Evolutionary conservation across 2,888 invertebrate genomes (phyloP).

Genomic region (Agriopis marginaria): DNA sequence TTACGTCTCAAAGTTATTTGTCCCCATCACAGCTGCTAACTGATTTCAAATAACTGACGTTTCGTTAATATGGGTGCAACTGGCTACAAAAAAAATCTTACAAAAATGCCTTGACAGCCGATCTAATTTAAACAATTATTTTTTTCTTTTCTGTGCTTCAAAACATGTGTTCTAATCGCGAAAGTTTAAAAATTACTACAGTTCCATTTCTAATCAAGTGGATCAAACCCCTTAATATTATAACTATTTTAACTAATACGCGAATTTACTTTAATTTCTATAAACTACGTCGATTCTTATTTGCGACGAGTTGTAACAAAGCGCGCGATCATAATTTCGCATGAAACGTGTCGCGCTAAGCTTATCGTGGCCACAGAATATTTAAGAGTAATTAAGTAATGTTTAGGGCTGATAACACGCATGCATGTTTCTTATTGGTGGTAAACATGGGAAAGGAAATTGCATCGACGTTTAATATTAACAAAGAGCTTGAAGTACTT

Average conservation of each 20-base stretch:
- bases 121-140: too few relatives aligned
- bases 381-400: conserved; percentile 24
- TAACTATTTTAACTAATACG: not conserved
- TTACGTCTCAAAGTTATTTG: too few relatives aligned
- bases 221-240: not conserved
- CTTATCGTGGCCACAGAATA: conserved; percentile 31
- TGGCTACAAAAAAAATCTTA: too few relatives aligned
- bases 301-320: conserved; percentile 16
- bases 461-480: conserved; percentile 1
- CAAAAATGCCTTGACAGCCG: too few relatives aligned
- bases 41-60: too few relatives aligned
- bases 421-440: conserved; percentile 19
- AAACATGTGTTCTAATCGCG: too few relatives aligned
- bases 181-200: too few relatives aligned
- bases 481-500: not conserved
- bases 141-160: too few relatives aligned
- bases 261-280: not conserved
- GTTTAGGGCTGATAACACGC: conserved; percentile 30
- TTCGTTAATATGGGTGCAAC: too few relatives aligned
- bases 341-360: conserved; percentile 27
- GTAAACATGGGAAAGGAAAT: conserved; percentile 16
- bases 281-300: not conserved
- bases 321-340: conserved; percentile 24
- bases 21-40: too few relatives aligned
- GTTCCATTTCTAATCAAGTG: too few relatives aligned